These are phyloP conservation scores for Ichneumon xanthorius DNA, from an alignment of 2,888 invertebrate species.

Conservation along the genomic window DNA sequence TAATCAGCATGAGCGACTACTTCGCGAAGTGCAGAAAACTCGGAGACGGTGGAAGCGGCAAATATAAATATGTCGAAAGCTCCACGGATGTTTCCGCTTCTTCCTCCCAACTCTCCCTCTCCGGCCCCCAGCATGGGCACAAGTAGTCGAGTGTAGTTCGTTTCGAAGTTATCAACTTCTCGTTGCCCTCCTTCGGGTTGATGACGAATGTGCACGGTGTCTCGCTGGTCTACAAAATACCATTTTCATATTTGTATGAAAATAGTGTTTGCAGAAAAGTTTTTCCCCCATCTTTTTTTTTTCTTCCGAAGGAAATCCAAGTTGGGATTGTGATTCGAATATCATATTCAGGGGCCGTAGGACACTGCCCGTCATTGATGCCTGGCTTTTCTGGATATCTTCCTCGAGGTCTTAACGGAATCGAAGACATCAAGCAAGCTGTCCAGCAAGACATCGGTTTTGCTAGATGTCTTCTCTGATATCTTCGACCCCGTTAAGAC, in stretches of 20 bases:
- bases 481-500: no score
- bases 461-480: no score
- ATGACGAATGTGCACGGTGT: constrained; percentile 37
- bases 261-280: background rate
- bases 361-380: no score
- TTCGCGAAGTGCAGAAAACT: constrained; percentile 25
- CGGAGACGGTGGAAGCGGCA: constrained; percentile 46
- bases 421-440: no score
- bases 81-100: constrained; percentile 51
- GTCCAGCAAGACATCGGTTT: no score
- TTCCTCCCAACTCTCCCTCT: constrained; percentile 45
- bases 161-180: constrained; percentile 67
- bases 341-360: background rate
- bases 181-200: constrained; percentile 57
- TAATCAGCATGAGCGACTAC: constrained; percentile 43
- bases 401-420: no score
- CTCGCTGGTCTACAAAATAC: background rate
- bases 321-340: background rate
- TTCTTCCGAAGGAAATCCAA: background rate
- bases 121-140: background rate
- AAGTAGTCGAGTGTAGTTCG: constrained; percentile 56
- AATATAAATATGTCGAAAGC: constrained; percentile 74
- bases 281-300: background rate
- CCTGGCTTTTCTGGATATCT: no score
- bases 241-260: background rate